Base-by-base conservation (phyloP, 1,140 invertebrate genomes). In the Eumeta japonica region DNA sequence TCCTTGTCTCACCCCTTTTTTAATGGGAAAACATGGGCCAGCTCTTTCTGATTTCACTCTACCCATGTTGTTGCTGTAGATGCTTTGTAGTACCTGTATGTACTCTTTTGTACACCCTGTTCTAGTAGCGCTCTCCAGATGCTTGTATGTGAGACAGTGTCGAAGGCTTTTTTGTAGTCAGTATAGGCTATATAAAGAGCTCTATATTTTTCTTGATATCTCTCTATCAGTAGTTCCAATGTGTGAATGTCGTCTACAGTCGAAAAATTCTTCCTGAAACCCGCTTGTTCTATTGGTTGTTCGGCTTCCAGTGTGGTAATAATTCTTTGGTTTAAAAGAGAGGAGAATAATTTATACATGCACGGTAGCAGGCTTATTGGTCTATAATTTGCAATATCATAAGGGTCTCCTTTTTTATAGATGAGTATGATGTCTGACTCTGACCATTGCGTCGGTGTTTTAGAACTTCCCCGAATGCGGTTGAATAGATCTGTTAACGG, bases 401-500 rank as follows among this genome's bases (percentile, higher is more conserved):
- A 2, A 16, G 43, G 39, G 18, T 41, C 36, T 28, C 44, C 40
- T 40, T 50, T 50, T 39, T 50, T 50, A 12, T 50, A 50, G 15
- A 46, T 7, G 2, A 43, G 41, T 16, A 27, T 43, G 35, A 46
- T 50, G 13, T 18, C 16, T 35, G 48, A 43, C 3, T 35, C 10
- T 28, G 27, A 16, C 43, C 48, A 50, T 9, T 40, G 32, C 10
- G 10, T 16, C 10, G 48, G 48, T 9, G 41, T 36, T 17, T n/a
- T n/a, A n/a, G n/a, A n/a, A n/a, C n/a, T n/a, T n/a, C n/a, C n/a
- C n/a, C 7, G 20, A 7, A 24, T 24, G 7, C n/a, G 7, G n/a
- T 24, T 24, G 20, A 24, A 24, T 24, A 24, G 7, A 24, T 24
- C 7, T 24, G n/a, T 7, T 7, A 24, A n/a, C 7, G 20, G 20